Base-by-base conservation (phyloP, 1,140 invertebrate species). In the Doryteuthis pealeii region DNA sequence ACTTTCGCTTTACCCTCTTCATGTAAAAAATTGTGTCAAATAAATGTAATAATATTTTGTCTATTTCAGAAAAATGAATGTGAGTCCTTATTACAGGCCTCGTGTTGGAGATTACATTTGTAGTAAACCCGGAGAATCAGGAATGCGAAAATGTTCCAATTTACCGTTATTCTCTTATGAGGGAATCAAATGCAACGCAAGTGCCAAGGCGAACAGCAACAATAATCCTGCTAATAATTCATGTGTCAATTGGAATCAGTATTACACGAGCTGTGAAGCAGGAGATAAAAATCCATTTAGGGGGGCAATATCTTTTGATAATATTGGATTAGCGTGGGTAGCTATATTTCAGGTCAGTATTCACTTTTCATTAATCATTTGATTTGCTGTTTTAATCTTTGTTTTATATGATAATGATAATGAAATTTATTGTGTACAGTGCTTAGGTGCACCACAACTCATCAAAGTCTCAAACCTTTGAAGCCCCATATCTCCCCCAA, bases 171-270 rank as follows among this genome's bases (percentile, higher is more conserved):
- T 91, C 82, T 90, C 91, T 66, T 91, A 92, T 74, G 92, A 92
- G 40, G 91, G 92, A 2, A 88, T 92, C 45, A 88, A 90, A 67
- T 95, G 93, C 86, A 93, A 92, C 62, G 81, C 73, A 12, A 78
- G 74, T 43, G 85, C 85, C 28, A 74, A 77, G 40, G 71, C 76
- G 22, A 81, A 82, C 77, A 80, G 79, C 71, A 85, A 85, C 75
- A 85, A 82, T 76, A 84, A 79, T 6, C 83, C 79, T n/a, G 83
- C 82, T 35, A 88, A 88, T 72, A 84, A 83, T 40, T 84, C 82
- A 14, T 99, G 98, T 88, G 93, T 99, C 81, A 97, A 99, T 90
- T 99, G 97, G 97, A 98, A 99, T 89, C 93, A 97, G 89, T 99
- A 99, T 89, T 99, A 99, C 86, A 97, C 94, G 33, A 92, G 94